Evolutionary conservation across 2,888 invertebrate genomes (phyloP).

Genomic region (Campaea margaritaria): DNA sequence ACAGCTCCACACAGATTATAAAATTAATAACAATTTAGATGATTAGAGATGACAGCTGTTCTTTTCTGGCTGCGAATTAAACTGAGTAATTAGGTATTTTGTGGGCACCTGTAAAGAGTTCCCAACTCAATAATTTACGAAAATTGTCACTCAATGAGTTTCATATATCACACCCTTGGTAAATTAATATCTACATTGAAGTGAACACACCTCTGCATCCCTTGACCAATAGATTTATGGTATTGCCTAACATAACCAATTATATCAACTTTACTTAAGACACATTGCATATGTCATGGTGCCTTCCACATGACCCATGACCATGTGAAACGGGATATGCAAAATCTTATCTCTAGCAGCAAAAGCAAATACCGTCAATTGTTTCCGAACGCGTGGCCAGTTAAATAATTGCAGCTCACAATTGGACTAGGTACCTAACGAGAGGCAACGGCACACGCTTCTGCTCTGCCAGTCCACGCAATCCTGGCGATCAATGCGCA

Average conservation of each 20-base stretch:
- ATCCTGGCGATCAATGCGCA: slow-evolving; percentile 75
- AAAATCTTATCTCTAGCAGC: slow-evolving; percentile 76
- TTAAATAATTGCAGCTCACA: slow-evolving; percentile 82
- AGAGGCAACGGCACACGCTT: slow-evolving; percentile 63
- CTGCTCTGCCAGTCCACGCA: slow-evolving; percentile 69
- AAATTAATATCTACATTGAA: no score
- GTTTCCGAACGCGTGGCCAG: slow-evolving; percentile 83
- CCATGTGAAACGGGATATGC: slow-evolving; percentile 62
- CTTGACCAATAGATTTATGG: no score
- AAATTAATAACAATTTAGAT: no score
- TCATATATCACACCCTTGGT: no score
- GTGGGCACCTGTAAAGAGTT: no score
- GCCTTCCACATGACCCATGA: slow-evolving; percentile 29
- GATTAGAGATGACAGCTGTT: no score
- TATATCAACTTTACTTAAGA: background rate
- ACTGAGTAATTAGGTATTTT: no score
- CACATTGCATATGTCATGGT: background rate
- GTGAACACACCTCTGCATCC: no score
- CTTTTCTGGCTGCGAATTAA: no score
- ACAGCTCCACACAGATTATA: no score
- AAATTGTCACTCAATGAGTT: no score
- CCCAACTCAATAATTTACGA: no score
- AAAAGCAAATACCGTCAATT: slow-evolving; percentile 75
- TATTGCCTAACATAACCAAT: background rate
- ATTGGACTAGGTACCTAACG: slow-evolving; percentile 76